phyloP scores from a whole-genome alignment of 2,113 vertebrate species.

The Burhinus bistriatus region DNA sequence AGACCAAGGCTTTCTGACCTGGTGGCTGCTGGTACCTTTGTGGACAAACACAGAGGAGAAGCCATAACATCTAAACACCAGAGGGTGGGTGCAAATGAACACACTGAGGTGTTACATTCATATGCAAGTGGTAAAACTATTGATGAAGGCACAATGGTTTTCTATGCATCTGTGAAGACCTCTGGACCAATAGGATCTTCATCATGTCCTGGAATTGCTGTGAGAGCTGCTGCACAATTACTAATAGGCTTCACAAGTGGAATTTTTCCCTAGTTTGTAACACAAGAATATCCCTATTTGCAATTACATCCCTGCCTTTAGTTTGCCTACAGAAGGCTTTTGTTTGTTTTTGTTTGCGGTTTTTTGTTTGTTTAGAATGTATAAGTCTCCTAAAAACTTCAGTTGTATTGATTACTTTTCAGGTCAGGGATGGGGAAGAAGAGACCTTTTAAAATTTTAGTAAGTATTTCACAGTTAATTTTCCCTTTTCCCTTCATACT shows the following conservation, averaged over 20 bases:
- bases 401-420: neutral
- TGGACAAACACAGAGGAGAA: neutral
- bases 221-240: neutral
- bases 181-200: neutral
- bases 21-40: neutral
- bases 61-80: neutral
- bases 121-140: neutral
- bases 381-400: neutral
- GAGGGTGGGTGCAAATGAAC: neutral
- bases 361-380: neutral
- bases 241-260: neutral
- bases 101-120: neutral
- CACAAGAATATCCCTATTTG: neutral
- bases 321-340: neutral
- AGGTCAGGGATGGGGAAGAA: neutral
- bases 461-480: slow-evolving; percentile 21
- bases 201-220: neutral
- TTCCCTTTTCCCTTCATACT: slow-evolving; percentile 1
- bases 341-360: neutral
- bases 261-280: neutral
- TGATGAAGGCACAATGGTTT: neutral
- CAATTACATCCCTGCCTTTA: neutral
- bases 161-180: neutral
- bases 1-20: neutral
- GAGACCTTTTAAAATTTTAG: neutral